A percentile compares a stretch with the other conserved stretches of the same genome.
These are phyloP conservation scores for Ommatoiulus sabulosus DNA, from an alignment of 2,888 invertebrate species.

Conservation along the genomic window DNA sequence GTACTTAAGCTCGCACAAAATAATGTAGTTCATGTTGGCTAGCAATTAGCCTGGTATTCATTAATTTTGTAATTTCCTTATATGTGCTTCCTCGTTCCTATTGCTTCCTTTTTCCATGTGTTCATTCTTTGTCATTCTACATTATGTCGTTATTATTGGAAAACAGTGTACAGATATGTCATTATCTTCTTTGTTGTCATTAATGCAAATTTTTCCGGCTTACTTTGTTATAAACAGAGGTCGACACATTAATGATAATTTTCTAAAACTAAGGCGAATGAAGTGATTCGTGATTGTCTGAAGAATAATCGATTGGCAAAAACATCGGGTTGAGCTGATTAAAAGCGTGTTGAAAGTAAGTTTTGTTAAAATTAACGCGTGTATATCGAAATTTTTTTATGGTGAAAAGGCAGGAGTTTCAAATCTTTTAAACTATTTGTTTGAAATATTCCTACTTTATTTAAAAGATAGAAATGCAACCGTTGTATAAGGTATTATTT, in stretches of 20 bases:
- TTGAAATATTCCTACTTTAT: no score
- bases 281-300: not conserved
- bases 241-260: not conserved
- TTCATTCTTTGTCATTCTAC: slow-evolving; percentile 15
- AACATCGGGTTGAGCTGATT: no score
- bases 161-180: slow-evolving; percentile 29
- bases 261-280: not conserved
- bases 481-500: no score
- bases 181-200: slow-evolving; percentile 16
- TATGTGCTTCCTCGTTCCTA: slow-evolving; percentile 31
- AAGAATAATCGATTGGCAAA: not conserved
- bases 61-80: slow-evolving; percentile 29
- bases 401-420: no score
- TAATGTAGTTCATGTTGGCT: slow-evolving; percentile 13
- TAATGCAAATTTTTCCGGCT: not conserved
- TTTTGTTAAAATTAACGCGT: no score
- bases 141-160: slow-evolving; percentile 40
- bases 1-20: slow-evolving; percentile 45
- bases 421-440: no score
- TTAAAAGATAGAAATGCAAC: no score
- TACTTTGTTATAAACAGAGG: not conserved
- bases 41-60: slow-evolving; percentile 9
- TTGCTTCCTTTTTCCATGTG: slow-evolving; percentile 14
- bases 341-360: no score
- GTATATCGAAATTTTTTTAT: no score